phyloP scores from a whole-genome alignment of 1,140 invertebrate species.

The Calycopis cecrops region DNA sequence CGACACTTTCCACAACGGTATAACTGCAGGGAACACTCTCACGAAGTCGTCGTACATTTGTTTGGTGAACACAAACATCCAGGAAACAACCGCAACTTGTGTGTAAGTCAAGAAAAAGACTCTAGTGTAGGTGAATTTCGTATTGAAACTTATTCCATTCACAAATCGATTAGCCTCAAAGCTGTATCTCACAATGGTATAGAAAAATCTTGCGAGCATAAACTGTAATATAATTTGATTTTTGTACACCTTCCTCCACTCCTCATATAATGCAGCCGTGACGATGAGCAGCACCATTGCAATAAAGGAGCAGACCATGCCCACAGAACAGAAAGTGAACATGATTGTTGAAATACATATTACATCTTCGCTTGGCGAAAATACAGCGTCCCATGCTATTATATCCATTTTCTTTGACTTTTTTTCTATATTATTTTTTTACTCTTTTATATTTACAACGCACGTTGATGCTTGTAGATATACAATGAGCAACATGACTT shows the following conservation, averaged over 20 bases:
- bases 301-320: constrained; percentile 35
- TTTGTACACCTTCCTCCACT: constrained; percentile 55
- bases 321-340: constrained; percentile 37
- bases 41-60: constrained; percentile 55
- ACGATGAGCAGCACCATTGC: constrained; percentile 41
- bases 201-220: constrained; percentile 52
- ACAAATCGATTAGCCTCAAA: constrained; percentile 33
- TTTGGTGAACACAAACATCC: constrained; percentile 60
- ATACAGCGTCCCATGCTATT: background rate
- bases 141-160: constrained; percentile 6
- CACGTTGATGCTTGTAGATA: background rate
- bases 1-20: constrained; percentile 35
- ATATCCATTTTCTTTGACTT: background rate
- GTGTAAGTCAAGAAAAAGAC: constrained; percentile 36
- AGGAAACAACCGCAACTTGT: constrained; percentile 42
- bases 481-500: background rate
- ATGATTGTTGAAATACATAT: constrained; percentile 21
- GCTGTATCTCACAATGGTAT: constrained; percentile 36
- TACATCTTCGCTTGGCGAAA: constrained; percentile 17
- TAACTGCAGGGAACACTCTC: constrained; percentile 41
- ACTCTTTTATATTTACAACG: background rate
- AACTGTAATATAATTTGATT: constrained; percentile 60
- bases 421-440: background rate
- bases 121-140: constrained; percentile 24
- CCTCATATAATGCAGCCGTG: constrained; percentile 43